These are phyloP conservation scores for Varecia variegata DNA, from an alignment of 2,797 vertebrate genomes.

Conservation along the genomic window DNA sequence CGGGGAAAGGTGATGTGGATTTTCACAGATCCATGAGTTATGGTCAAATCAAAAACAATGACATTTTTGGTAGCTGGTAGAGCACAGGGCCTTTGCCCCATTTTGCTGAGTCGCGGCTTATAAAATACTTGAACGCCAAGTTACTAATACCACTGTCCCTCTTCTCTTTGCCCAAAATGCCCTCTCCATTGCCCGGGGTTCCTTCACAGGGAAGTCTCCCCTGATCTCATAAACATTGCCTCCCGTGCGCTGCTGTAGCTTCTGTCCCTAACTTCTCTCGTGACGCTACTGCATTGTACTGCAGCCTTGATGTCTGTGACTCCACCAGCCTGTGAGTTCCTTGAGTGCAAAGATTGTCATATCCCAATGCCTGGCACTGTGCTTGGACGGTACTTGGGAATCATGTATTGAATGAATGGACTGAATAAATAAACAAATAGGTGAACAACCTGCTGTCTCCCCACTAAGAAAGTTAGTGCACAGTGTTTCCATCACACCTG, in stretches of 20 bases:
- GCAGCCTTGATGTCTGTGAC: background rate
- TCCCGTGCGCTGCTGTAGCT: rapidly evolving
- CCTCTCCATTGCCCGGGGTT: background rate
- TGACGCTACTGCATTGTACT: too few species aligned
- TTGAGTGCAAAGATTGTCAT: background rate
- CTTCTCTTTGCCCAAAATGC: background rate
- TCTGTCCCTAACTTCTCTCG: background rate
- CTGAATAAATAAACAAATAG: background rate
- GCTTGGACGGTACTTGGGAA: background rate
- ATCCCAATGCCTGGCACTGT: background rate
- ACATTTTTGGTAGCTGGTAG: background rate
- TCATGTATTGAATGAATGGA: background rate
- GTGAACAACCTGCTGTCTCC: background rate
- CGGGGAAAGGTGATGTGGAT: background rate
- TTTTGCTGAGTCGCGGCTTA: background rate
- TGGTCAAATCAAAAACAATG: background rate
- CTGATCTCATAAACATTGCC: rapidly evolving
- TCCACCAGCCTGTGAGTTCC: background rate
- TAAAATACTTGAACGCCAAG: background rate
- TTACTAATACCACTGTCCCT: background rate
- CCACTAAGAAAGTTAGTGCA: background rate
- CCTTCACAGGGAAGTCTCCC: background rate
- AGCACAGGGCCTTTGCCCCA: rapidly evolving
- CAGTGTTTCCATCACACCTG: background rate
- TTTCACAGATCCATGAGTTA: background rate